phyloP scores from a whole-genome alignment of 2,888 invertebrate genomes.

The Drosophila longiperda region DNA sequence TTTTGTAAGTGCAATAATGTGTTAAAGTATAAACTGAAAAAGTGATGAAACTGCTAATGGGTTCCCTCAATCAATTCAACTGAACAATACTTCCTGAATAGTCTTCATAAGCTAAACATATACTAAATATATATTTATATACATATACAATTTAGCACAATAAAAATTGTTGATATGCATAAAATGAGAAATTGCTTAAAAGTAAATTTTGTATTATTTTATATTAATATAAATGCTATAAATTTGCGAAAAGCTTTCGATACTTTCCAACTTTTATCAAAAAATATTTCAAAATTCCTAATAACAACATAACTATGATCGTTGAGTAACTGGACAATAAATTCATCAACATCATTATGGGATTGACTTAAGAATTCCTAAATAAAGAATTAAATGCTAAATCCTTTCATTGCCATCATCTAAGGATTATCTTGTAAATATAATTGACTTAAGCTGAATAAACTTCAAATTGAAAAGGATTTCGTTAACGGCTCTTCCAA shows the following conservation, averaged over 20 bases:
- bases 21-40: conserved; percentile 10
- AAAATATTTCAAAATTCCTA: neutral
- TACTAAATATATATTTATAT: conserved; percentile 23
- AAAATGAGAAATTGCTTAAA: neutral
- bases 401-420: neutral
- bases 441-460: neutral
- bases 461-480: neutral
- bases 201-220: neutral
- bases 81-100: conserved; percentile 61
- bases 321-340: neutral
- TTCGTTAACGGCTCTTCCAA: neutral
- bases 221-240: neutral
- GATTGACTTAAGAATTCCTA: neutral
- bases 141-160: conserved; percentile 16
- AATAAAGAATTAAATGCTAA: neutral
- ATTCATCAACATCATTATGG: neutral
- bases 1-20: conserved; percentile 25
- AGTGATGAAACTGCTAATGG: neutral
- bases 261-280: neutral
- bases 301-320: neutral
- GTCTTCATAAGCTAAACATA: conserved; percentile 53
- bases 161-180: neutral
- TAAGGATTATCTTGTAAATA: neutral
- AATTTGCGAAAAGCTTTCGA: neutral
- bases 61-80: conserved; percentile 52